Evolutionary conservation across 1,140 invertebrate species (phyloP).

Genomic region (Panulirus ornatus): DNA sequence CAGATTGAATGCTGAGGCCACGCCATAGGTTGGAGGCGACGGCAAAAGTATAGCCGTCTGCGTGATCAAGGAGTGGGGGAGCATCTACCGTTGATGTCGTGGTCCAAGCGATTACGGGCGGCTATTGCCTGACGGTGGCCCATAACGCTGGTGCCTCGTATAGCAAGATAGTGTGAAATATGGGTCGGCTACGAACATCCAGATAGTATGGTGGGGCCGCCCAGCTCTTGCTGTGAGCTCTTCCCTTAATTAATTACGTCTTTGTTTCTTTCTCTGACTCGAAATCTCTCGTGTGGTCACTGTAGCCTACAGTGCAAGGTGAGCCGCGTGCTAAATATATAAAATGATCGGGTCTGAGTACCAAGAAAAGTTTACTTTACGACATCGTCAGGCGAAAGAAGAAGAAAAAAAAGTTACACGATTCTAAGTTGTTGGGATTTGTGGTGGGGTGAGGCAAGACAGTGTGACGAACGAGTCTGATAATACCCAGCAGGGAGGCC

Average conservation of each 20-base stretch:
- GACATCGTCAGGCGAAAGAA: too few species aligned
- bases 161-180: conserved; percentile 32
- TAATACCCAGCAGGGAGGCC: conserved; percentile 52
- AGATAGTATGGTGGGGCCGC: conserved; percentile 26
- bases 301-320: too few species aligned
- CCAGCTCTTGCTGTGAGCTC: neutral
- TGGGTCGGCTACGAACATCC: conserved; percentile 10
- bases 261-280: neutral
- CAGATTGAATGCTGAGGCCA: too few species aligned
- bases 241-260: conserved; percentile 37
- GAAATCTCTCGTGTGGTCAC: too few species aligned
- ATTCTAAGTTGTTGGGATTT: neutral
- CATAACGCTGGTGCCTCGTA: conserved; percentile 26
- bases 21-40: too few species aligned
- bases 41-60: too few species aligned
- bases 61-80: neutral
- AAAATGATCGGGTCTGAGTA: too few species aligned
- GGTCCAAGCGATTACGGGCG: conserved; percentile 27
- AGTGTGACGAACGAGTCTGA: conserved; percentile 45
- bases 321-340: too few species aligned
- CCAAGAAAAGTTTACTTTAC: too few species aligned
- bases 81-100: neutral
- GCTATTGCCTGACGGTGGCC: conserved; percentile 34
- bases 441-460: conserved; percentile 34
- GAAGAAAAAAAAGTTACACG: neutral